Percentiles rank a stretch among this genome's conserved stretches.
Conservation (phyloP, 2,888 invertebrate species). For the Eilema sororculum region DNA sequence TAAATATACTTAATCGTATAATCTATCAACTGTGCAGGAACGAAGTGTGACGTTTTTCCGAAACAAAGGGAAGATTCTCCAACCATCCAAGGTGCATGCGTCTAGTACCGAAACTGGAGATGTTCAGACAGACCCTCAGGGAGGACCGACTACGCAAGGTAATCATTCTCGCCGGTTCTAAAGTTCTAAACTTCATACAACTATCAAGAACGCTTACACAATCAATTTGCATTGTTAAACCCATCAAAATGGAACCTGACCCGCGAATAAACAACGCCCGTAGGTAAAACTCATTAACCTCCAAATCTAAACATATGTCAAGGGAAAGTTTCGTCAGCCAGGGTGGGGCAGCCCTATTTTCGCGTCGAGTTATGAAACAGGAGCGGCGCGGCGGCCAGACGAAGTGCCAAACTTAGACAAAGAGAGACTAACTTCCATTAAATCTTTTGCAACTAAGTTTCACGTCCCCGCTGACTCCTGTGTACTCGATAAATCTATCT, state of each 20-base stretch:
- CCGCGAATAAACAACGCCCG: conserved; percentile 7
- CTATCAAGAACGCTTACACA: background rate
- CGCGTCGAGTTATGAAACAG: conserved; percentile 74
- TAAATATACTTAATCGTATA: too few species aligned
- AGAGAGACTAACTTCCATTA: conserved; percentile 85
- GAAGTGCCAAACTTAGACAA: conserved; percentile 83
- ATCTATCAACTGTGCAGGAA: too few species aligned
- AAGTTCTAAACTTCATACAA: background rate
- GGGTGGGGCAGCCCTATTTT: conserved; percentile 63
- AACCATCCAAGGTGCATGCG: too few species aligned
- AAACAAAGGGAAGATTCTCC: too few species aligned
- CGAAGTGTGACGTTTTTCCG: too few species aligned
- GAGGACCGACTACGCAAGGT: too few species aligned
- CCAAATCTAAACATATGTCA: conserved; percentile 14
- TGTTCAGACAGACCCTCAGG: too few species aligned
- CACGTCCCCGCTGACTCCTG: conserved; percentile 72
- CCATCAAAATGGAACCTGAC: background rate
- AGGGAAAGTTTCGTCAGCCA: conserved; percentile 30
- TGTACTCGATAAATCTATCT: conserved; percentile 46
- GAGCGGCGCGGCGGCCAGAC: conserved; percentile 74
- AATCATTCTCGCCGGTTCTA: too few species aligned
- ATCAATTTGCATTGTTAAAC: background rate
- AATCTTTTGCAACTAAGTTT: conserved; percentile 85
- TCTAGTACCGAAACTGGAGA: too few species aligned
- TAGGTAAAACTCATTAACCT: conserved; percentile 11